Percentiles rank a stretch among this genome's conserved stretches.
These are phyloP conservation scores for Drosophila gaucha DNA, from an alignment of 2,888 invertebrate species.

Conservation along the genomic window DNA sequence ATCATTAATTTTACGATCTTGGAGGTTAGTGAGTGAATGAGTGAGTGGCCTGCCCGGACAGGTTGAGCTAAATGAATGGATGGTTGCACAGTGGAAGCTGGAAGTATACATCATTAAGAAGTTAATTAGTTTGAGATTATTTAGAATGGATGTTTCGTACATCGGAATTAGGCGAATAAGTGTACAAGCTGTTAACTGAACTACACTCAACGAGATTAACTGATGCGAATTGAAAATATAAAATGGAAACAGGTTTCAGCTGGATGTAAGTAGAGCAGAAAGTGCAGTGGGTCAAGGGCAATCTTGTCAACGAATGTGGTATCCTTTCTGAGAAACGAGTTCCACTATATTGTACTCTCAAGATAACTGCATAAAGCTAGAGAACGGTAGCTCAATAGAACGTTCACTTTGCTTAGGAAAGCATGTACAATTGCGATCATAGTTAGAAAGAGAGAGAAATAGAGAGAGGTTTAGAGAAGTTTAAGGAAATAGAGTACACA, in stretches of 20 bases:
- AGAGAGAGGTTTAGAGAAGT: neutral
- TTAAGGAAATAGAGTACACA: no score
- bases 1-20: constrained; percentile 74
- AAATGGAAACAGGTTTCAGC: constrained; percentile 5
- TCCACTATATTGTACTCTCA: neutral
- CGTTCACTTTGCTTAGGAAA: no score
- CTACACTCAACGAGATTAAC: neutral
- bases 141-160: constrained; percentile 39
- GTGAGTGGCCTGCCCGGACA: constrained; percentile 50
- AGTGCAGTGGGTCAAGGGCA: constrained; percentile 13
- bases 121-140: constrained; percentile 41
- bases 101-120: constrained; percentile 60
- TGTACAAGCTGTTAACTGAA: constrained; percentile 2
- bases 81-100: constrained; percentile 28
- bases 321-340: neutral
- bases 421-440: no score
- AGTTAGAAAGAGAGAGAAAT: neutral
- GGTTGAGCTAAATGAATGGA: constrained; percentile 36
- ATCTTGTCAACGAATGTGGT: neutral
- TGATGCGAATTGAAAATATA: neutral
- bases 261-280: constrained; percentile 3
- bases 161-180: neutral
- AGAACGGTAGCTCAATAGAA: no score
- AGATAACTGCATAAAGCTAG: neutral
- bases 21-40: constrained; percentile 72